Percentiles rank a stretch among this genome's conserved stretches.
These are phyloP conservation scores for Volucella zonaria DNA, from an alignment of 2,888 invertebrate genomes.

Conservation along the genomic window DNA sequence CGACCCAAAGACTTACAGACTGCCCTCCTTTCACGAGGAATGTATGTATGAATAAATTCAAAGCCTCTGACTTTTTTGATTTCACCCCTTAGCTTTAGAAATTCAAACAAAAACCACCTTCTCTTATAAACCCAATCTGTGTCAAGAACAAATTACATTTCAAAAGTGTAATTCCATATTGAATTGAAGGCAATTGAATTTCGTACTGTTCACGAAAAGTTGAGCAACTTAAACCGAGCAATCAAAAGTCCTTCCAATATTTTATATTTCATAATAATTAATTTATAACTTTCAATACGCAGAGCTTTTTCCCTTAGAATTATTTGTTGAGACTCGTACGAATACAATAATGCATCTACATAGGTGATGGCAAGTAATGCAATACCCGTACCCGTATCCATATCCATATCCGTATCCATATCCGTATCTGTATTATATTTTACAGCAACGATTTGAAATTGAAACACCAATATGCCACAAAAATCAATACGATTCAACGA, in stretches of 20 bases:
- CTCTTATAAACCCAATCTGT: conserved; percentile 36
- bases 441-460: background rate
- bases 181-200: conserved; percentile 54
- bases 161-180: conserved; percentile 40
- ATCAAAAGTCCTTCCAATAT: conserved; percentile 45
- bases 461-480: conserved; percentile 3
- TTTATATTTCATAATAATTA: conserved; percentile 45
- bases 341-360: conserved; percentile 16
- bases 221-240: conserved; percentile 28
- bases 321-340: background rate
- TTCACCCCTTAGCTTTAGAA: conserved; percentile 18
- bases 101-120: conserved; percentile 14
- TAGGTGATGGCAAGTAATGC: conserved; percentile 10
- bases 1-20: no score
- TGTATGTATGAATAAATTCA: no score
- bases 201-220: conserved; percentile 33
- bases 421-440: conserved; percentile 2
- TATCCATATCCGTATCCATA: no score
- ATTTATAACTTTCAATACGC: conserved; percentile 16
- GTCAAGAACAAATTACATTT: conserved; percentile 59
- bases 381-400: conserved; percentile 9
- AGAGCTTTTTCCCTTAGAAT: conserved; percentile 26
- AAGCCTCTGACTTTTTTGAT: conserved; percentile 22
- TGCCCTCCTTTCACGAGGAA: no score
- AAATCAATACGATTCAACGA: conserved; percentile 32